phyloP scores from a whole-genome alignment of 2,113 vertebrate genomes.

The Etia nguti region DNA sequence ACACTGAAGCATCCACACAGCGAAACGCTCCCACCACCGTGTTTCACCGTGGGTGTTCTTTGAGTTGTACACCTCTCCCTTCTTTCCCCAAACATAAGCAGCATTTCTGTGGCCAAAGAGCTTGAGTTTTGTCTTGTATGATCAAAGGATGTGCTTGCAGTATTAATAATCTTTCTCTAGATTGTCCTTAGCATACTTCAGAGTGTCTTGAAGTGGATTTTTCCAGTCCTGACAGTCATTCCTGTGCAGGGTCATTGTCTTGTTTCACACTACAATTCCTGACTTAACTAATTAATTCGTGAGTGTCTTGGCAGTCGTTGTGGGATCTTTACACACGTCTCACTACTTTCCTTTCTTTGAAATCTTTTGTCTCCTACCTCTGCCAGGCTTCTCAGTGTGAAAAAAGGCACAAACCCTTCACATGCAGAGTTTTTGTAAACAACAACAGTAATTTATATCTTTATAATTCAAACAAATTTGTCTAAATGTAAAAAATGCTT shows the following conservation, averaged over 20 bases:
- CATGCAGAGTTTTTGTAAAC: background rate
- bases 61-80: background rate
- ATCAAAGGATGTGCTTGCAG: background rate
- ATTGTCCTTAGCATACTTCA: background rate
- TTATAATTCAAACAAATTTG: background rate
- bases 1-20: background rate
- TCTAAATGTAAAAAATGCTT: background rate
- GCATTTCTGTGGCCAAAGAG: background rate
- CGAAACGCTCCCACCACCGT: background rate
- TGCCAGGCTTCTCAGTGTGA: background rate
- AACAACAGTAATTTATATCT: background rate
- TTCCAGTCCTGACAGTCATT: background rate
- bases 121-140: background rate
- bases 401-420: background rate
- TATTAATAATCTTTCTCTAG: background rate
- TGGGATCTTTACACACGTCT: background rate
- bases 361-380: background rate
- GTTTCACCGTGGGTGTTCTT: background rate
- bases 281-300: background rate
- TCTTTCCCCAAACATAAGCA: background rate
- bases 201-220: background rate
- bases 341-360: background rate
- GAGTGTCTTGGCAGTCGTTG: background rate
- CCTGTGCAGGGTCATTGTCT: background rate
- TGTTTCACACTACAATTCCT: background rate